A percentile compares a stretch with the other conserved stretches of the same genome.
phyloP scores from a whole-genome alignment of 2,113 vertebrate genomes.

The Rhabdomys dilectus region DNA sequence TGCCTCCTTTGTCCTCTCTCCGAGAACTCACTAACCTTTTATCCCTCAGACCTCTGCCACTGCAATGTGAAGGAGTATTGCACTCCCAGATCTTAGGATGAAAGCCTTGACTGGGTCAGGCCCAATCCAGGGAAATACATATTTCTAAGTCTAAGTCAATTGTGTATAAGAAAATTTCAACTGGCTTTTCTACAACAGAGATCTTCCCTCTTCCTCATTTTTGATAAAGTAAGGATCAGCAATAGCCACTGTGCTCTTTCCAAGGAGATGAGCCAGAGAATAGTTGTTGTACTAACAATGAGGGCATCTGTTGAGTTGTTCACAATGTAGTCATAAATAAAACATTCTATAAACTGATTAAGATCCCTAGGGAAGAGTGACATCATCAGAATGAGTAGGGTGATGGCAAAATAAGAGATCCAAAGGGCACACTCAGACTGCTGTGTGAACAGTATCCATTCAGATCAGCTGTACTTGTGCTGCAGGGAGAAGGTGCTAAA shows the following conservation, averaged over 20 bases:
- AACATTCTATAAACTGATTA: constrained; percentile 38
- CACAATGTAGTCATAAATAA: constrained; percentile 55
- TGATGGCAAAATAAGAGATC: constrained; percentile 10
- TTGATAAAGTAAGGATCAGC: not conserved
- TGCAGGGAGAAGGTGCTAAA: accelerated
- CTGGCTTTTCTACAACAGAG: not conserved
- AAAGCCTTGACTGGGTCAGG: not conserved
- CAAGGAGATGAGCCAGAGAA: not conserved
- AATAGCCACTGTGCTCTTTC: not conserved
- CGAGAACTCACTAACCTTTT: not conserved
- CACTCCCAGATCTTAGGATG: not conserved
- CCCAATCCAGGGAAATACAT: not conserved
- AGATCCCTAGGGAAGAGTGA: not conserved
- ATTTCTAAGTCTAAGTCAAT: not conserved
- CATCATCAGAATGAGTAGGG: not conserved
- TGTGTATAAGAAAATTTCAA: not conserved
- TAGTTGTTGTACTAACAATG: not conserved
- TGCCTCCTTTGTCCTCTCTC: not conserved
- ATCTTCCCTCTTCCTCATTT: not conserved
- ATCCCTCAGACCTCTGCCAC: not conserved
- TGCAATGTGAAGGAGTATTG: not conserved
- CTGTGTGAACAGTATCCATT: not conserved
- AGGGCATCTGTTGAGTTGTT: constrained; percentile 44
- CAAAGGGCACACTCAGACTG: constrained; percentile 9
- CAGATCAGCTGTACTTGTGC: not conserved